Conservation (phyloP, 2,113 vertebrate genomes). For the Brienomyrus brachyistius region DNA sequence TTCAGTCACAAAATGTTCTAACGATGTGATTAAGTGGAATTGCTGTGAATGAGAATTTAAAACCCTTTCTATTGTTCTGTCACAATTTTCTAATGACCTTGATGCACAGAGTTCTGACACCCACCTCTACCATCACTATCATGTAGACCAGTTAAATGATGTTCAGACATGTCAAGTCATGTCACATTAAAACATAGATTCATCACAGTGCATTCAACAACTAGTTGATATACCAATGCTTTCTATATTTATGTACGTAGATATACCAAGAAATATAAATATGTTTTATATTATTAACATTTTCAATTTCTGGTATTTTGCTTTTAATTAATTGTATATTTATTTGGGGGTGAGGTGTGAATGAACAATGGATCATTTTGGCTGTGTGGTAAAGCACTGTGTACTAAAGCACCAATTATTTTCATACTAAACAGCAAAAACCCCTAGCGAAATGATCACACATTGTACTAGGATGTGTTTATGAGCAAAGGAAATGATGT, state of each 20-base stretch:
- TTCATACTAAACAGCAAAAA: slow-evolving; percentile 25
- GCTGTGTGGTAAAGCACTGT: background rate
- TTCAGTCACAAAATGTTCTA: background rate
- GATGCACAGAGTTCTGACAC: background rate
- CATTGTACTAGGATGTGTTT: slow-evolving; percentile 22
- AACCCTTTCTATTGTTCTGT: background rate
- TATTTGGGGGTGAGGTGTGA: background rate
- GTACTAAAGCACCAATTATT: slow-evolving; percentile 27
- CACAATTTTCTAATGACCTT: background rate
- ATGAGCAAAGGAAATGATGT: slow-evolving; percentile 19
- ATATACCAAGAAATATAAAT: background rate
- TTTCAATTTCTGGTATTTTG: background rate
- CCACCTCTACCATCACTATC: background rate
- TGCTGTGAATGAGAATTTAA: background rate
- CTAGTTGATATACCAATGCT: background rate
- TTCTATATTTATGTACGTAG: background rate
- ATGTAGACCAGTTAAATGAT: background rate
- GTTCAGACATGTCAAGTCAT: background rate
- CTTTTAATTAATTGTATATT: background rate
- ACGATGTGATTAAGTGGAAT: background rate
- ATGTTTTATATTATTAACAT: background rate
- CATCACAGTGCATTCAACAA: background rate
- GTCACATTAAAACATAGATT: background rate
- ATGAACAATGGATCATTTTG: background rate
- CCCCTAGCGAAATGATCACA: slow-evolving; percentile 23